phyloP scores from a whole-genome alignment of 2,888 invertebrate genomes.

The Ashinkailepas kermadecensis region DNA sequence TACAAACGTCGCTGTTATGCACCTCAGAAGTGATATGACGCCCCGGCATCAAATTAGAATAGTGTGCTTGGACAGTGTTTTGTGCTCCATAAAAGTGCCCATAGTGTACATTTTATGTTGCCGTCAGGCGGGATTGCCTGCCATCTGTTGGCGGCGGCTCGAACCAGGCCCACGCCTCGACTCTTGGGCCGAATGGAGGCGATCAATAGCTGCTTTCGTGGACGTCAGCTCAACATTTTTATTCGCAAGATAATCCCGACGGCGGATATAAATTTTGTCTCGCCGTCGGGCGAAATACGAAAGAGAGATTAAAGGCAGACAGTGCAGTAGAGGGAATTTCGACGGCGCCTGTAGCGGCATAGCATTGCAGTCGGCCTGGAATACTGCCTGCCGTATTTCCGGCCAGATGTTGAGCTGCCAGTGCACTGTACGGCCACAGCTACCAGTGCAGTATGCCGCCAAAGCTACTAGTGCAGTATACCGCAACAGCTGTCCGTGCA shows the following conservation, averaged over 20 bases:
- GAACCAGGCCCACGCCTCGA: not conserved
- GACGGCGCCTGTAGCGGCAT: not conserved
- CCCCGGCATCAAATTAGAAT: constrained; percentile 1
- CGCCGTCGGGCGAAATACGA: constrained; percentile 13
- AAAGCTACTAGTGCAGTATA: no score
- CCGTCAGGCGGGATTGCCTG: not conserved
- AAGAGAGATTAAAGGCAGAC: constrained; percentile 16
- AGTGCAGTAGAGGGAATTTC: not conserved
- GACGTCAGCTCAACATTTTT: constrained; percentile 19
- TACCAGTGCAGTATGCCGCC: no score
- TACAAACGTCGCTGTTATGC: not conserved
- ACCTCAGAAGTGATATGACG: not conserved
- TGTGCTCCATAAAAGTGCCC: not conserved
- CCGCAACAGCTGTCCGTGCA: no score
- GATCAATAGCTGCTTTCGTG: constrained; percentile 15
- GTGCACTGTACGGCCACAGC: no score
- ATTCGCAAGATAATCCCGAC: constrained; percentile 21
- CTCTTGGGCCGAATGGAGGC: not conserved
- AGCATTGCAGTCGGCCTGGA: no score
- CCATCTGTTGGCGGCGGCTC: not conserved
- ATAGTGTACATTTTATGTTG: not conserved
- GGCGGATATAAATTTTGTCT: constrained; percentile 10
- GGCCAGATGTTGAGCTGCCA: no score
- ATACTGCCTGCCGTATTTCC: no score
- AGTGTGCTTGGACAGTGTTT: not conserved